A percentile compares a stretch with the other conserved stretches of the same genome.
Conservation (phyloP, 2,797 vertebrate genomes). For the Anguilla obscura region DNA sequence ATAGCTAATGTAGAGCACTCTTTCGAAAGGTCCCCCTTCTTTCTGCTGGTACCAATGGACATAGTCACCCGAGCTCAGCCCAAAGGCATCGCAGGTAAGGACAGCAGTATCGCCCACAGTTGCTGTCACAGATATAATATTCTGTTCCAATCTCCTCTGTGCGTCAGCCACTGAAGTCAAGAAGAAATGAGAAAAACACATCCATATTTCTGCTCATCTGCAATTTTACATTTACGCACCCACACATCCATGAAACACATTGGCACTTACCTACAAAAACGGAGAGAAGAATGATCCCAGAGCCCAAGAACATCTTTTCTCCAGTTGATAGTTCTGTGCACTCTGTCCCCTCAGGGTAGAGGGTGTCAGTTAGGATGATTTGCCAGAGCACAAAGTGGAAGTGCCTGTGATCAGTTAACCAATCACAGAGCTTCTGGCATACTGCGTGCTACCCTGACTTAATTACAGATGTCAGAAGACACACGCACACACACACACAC, state of each 20-base stretch:
- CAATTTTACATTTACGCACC: not conserved
- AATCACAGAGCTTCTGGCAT: not conserved
- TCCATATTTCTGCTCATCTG: not conserved
- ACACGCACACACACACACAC: too few species aligned
- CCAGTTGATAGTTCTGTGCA: not conserved
- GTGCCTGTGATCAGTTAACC: not conserved
- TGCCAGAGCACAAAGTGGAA: not conserved
- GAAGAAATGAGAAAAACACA: not conserved
- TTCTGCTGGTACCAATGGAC: constrained; percentile 45
- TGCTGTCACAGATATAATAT: not conserved
- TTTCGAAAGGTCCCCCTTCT: constrained; percentile 25
- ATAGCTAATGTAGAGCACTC: constrained; percentile 4
- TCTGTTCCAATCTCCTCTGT: not conserved
- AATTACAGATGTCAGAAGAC: not conserved
- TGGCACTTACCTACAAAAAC: constrained; percentile 13
- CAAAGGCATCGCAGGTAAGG: constrained; percentile 27
- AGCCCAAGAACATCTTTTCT: not conserved
- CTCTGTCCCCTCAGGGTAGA: not conserved
- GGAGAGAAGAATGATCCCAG: not conserved
- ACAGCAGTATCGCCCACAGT: not conserved
- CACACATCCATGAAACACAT: not conserved
- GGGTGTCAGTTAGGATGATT: not conserved
- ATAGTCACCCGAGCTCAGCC: rapidly evolving
- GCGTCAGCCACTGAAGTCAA: not conserved
- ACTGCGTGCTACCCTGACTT: not conserved